Conservation (phyloP, 2,113 vertebrate genomes). For the Gymnogyps californianus region DNA sequence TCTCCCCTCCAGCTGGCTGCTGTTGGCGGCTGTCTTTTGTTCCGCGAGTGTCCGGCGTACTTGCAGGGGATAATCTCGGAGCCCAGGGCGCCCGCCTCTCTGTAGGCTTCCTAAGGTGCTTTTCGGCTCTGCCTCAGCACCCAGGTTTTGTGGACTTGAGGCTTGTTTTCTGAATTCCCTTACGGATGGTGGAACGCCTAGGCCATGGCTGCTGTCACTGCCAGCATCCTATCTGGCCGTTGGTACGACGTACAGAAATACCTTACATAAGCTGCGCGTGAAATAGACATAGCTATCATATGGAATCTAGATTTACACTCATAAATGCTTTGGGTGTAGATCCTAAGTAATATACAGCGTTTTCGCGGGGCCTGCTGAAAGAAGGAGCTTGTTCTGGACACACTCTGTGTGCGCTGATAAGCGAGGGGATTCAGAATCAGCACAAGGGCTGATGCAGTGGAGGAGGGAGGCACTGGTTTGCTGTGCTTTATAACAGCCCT, state of each 20-base stretch:
- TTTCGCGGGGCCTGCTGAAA: background rate
- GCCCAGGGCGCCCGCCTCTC: background rate
- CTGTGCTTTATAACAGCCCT: background rate
- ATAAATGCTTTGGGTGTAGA: rapidly evolving
- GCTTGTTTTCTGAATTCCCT: background rate
- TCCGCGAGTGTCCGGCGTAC: background rate
- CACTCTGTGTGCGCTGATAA: background rate
- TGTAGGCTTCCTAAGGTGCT: rapidly evolving
- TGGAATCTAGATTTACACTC: rapidly evolving
- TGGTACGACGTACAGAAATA: rapidly evolving
- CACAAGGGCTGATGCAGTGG: background rate
- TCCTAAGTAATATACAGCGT: rapidly evolving
- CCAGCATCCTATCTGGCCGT: background rate
- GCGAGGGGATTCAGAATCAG: background rate
- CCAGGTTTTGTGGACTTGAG: rapidly evolving
- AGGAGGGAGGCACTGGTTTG: background rate
- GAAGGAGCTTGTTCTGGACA: background rate
- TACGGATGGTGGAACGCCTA: background rate
- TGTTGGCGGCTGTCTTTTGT: constrained; percentile 38
- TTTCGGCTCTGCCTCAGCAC: background rate
- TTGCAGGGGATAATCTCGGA: rapidly evolving
- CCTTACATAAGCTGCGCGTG: rapidly evolving
- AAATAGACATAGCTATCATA: rapidly evolving
- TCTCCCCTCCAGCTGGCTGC: background rate
- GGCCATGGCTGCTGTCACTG: background rate